These are phyloP conservation scores for Zele albiditarsus DNA, from an alignment of 2,888 invertebrate genomes.

Conservation along the genomic window DNA sequence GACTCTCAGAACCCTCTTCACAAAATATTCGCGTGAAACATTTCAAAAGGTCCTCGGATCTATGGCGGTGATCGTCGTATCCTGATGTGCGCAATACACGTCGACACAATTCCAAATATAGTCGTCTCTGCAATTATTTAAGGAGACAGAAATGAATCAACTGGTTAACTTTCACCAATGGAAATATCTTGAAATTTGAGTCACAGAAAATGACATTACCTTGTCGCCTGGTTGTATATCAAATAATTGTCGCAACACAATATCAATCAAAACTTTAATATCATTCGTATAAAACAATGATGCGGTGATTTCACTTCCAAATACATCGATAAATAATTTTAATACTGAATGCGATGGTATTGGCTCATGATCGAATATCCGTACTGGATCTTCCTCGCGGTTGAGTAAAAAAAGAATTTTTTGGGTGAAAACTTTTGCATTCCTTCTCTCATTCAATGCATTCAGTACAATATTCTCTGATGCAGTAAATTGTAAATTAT, in stretches of 20 bases:
- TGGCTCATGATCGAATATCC: slow-evolving; percentile 87
- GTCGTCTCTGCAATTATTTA: slow-evolving; percentile 75
- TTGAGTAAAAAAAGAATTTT: slow-evolving; percentile 90
- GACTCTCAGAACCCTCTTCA: slow-evolving; percentile 84
- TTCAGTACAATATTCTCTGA: slow-evolving; percentile 83
- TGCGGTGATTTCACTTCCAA: slow-evolving; percentile 85
- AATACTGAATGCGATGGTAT: slow-evolving; percentile 88
- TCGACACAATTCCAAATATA: slow-evolving; percentile 86
- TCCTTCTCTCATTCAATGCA: slow-evolving; percentile 80
- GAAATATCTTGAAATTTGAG: too few species aligned
- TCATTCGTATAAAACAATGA: slow-evolving; percentile 96
- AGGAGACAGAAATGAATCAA: not conserved
- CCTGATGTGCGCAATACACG: slow-evolving; percentile 87
- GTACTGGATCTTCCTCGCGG: slow-evolving; percentile 93
- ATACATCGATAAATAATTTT: slow-evolving; percentile 91
- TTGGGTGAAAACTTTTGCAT: slow-evolving; percentile 92
- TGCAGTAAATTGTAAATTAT: slow-evolving; percentile 88
- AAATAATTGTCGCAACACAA: slow-evolving; percentile 90
- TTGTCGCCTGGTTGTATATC: slow-evolving; percentile 91
- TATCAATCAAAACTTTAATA: slow-evolving; percentile 93
- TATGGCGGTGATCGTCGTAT: slow-evolving; percentile 86
- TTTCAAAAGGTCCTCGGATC: slow-evolving; percentile 86
- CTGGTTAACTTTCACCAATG: too few species aligned
- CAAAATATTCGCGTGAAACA: slow-evolving; percentile 92
- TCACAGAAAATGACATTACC: slow-evolving; percentile 72